These are phyloP conservation scores for Plagiodera versicolora DNA, from an alignment of 2,888 invertebrate genomes.

Conservation along the genomic window DNA sequence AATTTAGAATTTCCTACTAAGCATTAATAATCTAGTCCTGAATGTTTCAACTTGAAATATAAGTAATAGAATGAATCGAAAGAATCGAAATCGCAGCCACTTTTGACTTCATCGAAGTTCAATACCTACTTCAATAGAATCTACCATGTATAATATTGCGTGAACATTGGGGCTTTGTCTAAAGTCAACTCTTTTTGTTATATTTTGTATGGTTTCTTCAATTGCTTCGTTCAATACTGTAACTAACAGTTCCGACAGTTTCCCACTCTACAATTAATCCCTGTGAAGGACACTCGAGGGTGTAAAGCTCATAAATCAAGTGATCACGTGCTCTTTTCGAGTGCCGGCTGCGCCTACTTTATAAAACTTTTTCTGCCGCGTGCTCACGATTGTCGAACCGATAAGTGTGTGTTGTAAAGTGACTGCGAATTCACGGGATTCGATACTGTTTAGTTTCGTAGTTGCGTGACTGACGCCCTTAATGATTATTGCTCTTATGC, in stretches of 20 bases:
- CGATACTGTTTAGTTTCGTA: conserved; percentile 47
- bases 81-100: too few species aligned
- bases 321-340: conserved; percentile 39
- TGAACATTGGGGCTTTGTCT: not conserved
- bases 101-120: not conserved
- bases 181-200: not conserved
- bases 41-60: too few species aligned
- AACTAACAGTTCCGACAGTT: conserved; percentile 8
- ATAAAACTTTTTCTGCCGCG: conserved; percentile 29
- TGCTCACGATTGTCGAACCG: conserved; percentile 33
- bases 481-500: conserved; percentile 36
- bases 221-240: not conserved
- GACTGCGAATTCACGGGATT: conserved; percentile 46
- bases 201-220: not conserved
- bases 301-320: conserved; percentile 36
- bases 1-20: too few species aligned
- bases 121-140: not conserved
- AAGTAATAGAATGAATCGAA: too few species aligned
- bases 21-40: too few species aligned
- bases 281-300: conserved; percentile 27
- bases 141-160: not conserved
- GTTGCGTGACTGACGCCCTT: conserved; percentile 45
- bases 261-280: conserved; percentile 4
- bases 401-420: conserved; percentile 46
- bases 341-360: conserved; percentile 37